Conservation (phyloP, 2,797 vertebrate species). For the Sebastes steindachneri region DNA sequence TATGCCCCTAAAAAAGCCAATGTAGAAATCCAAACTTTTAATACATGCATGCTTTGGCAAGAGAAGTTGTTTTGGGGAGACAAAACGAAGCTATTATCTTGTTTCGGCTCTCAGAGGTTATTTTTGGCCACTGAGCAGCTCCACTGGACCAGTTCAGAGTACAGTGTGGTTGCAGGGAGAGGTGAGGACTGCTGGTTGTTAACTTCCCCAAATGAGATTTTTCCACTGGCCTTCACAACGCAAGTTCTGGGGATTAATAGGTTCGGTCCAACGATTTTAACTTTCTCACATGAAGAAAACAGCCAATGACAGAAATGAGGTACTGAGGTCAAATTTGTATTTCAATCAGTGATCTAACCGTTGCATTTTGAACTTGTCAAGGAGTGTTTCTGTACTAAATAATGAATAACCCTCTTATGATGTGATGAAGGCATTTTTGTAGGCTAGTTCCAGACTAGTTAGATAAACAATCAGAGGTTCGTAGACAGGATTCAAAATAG, state of each 20-base stretch:
- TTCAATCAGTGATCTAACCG: neutral
- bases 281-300: slow-evolving; percentile 10
- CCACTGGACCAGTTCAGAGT: slow-evolving; percentile 22
- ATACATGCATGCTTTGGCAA: slow-evolving; percentile 37
- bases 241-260: slow-evolving; percentile 14
- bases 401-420: neutral
- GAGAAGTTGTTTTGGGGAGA: slow-evolving; percentile 22
- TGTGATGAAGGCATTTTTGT: neutral
- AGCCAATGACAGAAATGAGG: neutral
- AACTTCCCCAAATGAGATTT: slow-evolving; percentile 16
- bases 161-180: slow-evolving; percentile 23
- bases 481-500: neutral
- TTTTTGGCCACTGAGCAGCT: slow-evolving; percentile 44
- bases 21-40: slow-evolving; percentile 10
- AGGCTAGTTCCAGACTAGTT: neutral
- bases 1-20: neutral
- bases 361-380: neutral
- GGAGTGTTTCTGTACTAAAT: neutral
- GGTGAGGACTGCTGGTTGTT: slow-evolving; percentile 5
- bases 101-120: slow-evolving; percentile 39
- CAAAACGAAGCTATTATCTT: slow-evolving; percentile 51
- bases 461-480: neutral
- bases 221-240: slow-evolving; percentile 36
- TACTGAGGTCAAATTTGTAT: neutral
- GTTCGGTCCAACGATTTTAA: neutral